Base-by-base conservation (phyloP, 1,140 invertebrate species). In the Polypedilum pembai region DNA sequence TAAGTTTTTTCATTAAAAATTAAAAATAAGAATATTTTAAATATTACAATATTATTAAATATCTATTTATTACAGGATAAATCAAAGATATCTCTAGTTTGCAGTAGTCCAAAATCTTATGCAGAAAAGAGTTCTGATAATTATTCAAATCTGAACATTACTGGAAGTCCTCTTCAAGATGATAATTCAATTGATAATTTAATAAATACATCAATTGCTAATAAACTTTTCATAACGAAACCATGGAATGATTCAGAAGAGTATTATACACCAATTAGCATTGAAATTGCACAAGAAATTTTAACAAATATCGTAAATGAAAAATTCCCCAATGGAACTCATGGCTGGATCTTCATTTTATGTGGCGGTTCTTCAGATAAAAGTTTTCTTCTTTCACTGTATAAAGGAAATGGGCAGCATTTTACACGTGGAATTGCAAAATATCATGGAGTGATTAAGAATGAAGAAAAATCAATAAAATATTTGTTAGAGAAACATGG, bases 101-200 rank as follows among this genome's bases (percentile, higher is more conserved):
- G n/a, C 15, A 12, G 4, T n/a, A 56, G 45, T 56, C 45, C 45
- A 69, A 20, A n/a, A 20, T 18, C 8, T 69, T 0, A 20, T 7
- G 33, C 12, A n/a, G 40, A 21, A 40, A 45, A 74, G 18, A 7
- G 65, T 33, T 33, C 24, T 33, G 24, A 33, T 33, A 33, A 33
- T 5, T 33, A 74, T 0, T n/a, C 10, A 10, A 76, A 79, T 66
- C 33, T 82, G 15, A 78, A 82, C 69, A 73, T 82, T 1, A 82
- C 81, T 4, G 81, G 81, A 4, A 81, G 80, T 69, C 81, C 81
- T 0, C 41, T 82, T 1, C 82, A 80, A 73, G 81, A 82, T 73
- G 80, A 81, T 41, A 80, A 80, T 40, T 21, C 77, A 18, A 77
- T 79, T 10, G 80, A 82, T 65, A 18, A 18, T 21, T 76, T 78